A percentile compares a stretch with the other conserved stretches of the same genome.
phyloP scores from a whole-genome alignment of 2,888 invertebrate genomes.

The Clepsis dumicolana region DNA sequence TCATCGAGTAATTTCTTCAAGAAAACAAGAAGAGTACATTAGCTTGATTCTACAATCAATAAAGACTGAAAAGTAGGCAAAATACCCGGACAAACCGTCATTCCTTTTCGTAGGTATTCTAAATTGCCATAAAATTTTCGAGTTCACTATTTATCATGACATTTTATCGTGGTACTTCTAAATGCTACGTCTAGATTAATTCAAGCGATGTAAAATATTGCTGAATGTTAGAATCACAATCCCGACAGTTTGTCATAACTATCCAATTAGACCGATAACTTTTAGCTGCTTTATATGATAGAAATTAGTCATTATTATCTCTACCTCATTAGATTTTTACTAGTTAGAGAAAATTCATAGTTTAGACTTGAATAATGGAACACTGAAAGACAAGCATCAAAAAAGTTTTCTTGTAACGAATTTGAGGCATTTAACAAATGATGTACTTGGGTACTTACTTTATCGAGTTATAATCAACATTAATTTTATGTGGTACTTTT shows the following conservation, averaged over 20 bases:
- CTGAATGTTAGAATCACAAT: constrained; percentile 6
- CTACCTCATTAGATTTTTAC: neutral
- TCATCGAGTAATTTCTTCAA: too few relatives aligned
- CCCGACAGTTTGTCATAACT: neutral
- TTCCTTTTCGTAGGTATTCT: neutral
- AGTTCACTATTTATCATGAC: constrained; percentile 3
- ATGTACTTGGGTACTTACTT: too few relatives aligned
- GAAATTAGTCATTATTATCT: neutral
- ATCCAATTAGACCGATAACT: constrained; percentile 13
- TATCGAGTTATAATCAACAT: too few relatives aligned
- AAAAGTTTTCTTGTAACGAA: neutral
- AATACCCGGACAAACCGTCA: constrained; percentile 42
- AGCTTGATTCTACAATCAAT: too few relatives aligned
- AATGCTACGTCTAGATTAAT: neutral
- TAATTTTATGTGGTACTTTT: too few relatives aligned
- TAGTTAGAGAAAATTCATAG: neutral
- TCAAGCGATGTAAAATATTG: constrained; percentile 16
- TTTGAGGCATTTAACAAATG: too few relatives aligned
- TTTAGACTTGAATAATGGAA: too few relatives aligned
- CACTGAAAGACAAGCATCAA: neutral
- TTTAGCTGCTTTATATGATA: neutral
- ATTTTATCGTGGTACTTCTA: neutral
- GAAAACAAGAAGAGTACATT: too few relatives aligned
- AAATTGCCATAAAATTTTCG: neutral
- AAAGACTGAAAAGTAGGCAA: neutral